phyloP scores from a whole-genome alignment of 2,797 vertebrate genomes.

The Bufotes viridis region DNA sequence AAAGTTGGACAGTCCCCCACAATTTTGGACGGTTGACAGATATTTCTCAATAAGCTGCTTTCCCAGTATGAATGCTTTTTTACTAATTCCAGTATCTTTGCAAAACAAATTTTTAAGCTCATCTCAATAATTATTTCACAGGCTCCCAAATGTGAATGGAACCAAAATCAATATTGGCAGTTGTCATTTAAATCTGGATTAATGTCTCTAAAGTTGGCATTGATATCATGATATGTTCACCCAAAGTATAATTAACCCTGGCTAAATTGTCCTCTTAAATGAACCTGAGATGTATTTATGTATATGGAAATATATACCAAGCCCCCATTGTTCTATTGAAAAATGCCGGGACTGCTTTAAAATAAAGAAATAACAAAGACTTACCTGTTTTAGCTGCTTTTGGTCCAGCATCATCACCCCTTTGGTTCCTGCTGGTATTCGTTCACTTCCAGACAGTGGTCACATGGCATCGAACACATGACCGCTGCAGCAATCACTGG shows the following conservation, averaged over 20 bases:
- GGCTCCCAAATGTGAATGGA: background rate
- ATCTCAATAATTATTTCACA: slow-evolving; percentile 20
- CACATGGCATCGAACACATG: too few species aligned
- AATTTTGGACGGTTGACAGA: background rate
- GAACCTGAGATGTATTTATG: background rate
- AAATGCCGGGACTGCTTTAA: too few species aligned
- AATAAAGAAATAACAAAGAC: too few species aligned
- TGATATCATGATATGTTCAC: background rate
- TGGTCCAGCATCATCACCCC: too few species aligned
- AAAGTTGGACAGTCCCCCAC: slow-evolving; percentile 7
- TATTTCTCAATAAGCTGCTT: background rate
- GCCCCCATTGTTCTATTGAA: too few species aligned
- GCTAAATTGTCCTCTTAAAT: background rate
- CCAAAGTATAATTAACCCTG: background rate
- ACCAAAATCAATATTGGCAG: background rate
- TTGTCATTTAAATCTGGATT: slow-evolving; percentile 5
- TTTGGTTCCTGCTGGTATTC: too few species aligned
- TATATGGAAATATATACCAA: background rate
- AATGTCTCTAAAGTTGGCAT: background rate
- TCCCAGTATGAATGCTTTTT: background rate
- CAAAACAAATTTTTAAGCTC: slow-evolving; percentile 10
- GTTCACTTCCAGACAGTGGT: too few species aligned
- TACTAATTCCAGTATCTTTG: slow-evolving; percentile 24
- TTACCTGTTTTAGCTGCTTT: too few species aligned
- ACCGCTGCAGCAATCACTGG: too few species aligned